A percentile compares a stretch with the other conserved stretches of the same genome.
phyloP scores from a whole-genome alignment of 23 tunicate species.

The Styela plicata region DNA sequence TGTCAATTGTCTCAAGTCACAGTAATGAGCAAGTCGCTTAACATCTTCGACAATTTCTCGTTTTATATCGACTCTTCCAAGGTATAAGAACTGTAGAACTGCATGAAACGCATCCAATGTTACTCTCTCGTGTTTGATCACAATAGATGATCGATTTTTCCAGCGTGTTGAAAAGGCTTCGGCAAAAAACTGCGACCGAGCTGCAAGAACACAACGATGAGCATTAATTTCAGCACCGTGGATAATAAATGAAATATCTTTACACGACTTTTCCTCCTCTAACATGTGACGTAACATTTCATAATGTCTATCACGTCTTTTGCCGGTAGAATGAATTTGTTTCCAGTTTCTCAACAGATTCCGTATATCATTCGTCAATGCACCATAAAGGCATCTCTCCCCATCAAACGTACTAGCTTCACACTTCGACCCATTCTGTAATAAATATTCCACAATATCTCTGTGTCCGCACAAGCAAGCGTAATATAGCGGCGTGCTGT shows the following conservation, averaged over 20 bases:
- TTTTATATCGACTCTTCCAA: constrained; percentile 37
- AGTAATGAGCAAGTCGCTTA: constrained; percentile 33
- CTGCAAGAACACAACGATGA: constrained; percentile 44
- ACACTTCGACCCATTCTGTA: constrained; percentile 57
- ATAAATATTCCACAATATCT: constrained; percentile 40
- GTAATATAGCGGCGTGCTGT: constrained; percentile 38
- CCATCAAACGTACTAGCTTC: constrained; percentile 69
- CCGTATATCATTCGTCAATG: constrained; percentile 62
- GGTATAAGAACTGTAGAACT: constrained; percentile 30
- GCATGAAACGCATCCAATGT: constrained; percentile 21
- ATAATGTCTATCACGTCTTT: constrained; percentile 39
- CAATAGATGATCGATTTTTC: constrained; percentile 8
- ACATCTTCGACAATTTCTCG: constrained; percentile 29
- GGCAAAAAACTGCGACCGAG: constrained; percentile 36
- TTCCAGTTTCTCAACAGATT: constrained; percentile 46
- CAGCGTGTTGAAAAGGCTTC: constrained; percentile 32
- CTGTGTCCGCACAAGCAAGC: constrained; percentile 64
- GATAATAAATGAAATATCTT: constrained; percentile 33
- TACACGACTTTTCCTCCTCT: neutral
- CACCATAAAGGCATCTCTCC: constrained; percentile 72
- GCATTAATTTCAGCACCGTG: constrained; percentile 13
- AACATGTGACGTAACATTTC: constrained; percentile 32
- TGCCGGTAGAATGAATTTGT: constrained; percentile 36
- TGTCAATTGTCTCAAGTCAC: constrained; percentile 3
- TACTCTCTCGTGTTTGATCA: neutral